Percentiles rank a stretch among this genome's conserved stretches.
Conservation (phyloP, 1,140 invertebrate genomes). For the Uloborus diversus region DNA sequence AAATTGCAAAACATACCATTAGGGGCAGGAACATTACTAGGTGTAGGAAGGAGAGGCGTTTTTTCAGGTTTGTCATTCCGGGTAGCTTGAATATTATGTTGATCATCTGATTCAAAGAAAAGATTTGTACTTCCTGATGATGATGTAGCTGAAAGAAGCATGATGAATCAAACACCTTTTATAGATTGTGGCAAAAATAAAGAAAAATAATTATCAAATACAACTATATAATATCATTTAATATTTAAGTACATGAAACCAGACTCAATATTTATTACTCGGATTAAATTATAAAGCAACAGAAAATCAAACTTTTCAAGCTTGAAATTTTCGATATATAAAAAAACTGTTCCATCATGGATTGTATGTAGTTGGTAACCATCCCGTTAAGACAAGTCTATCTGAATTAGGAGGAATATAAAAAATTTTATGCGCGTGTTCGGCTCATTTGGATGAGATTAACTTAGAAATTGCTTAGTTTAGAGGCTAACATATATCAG, state of each 20-base stretch:
- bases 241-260: too few relatives aligned
- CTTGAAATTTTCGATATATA: not conserved
- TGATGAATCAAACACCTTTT: not conserved
- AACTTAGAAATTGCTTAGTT: too few relatives aligned
- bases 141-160: not conserved
- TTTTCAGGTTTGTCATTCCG: not conserved
- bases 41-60: slow-evolving; percentile 9
- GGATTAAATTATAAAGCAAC: not conserved
- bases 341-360: too few relatives aligned
- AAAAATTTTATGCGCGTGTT: too few relatives aligned
- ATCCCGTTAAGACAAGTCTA: too few relatives aligned
- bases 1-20: too few relatives aligned
- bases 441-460: too few relatives aligned
- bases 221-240: not conserved
- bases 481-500: too few relatives aligned
- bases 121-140: not conserved
- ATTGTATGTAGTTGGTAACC: too few relatives aligned
- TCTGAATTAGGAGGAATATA: too few relatives aligned
- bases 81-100: not conserved
- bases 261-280: not conserved
- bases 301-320: not conserved
- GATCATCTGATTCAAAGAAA: not conserved
- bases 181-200: not conserved
- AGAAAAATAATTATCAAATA: not conserved
- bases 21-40: not conserved